These are phyloP conservation scores for Caenorhabditis zanzibari DNA, from an alignment of 2,888 invertebrate species.

Conservation along the genomic window DNA sequence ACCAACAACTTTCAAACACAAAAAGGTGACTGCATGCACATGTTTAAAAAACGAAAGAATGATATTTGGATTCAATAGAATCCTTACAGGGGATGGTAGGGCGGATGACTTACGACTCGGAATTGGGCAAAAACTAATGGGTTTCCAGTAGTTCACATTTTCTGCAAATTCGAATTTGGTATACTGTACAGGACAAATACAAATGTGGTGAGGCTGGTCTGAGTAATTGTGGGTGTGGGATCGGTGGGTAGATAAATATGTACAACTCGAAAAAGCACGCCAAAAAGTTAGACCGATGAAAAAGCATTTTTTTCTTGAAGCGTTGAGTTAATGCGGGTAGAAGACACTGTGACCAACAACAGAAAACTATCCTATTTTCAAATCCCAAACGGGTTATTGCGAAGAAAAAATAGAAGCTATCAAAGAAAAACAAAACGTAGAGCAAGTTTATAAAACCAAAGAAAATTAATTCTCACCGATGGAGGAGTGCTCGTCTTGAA, in stretches of 20 bases:
- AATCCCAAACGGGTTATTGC: neutral
- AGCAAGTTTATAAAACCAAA: neutral
- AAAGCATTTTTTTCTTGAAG: neutral
- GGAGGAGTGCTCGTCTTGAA: constrained; percentile 22
- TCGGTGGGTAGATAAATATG: constrained; percentile 13
- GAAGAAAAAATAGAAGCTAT: constrained; percentile 16
- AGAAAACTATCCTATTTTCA: neutral
- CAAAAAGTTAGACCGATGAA: constrained; percentile 22
- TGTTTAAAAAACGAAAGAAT: constrained; percentile 27
- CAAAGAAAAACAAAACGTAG: constrained; percentile 12
- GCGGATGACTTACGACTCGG: constrained; percentile 51
- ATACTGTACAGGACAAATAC: constrained; percentile 38
- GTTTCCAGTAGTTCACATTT: constrained; percentile 46
- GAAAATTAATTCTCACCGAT: constrained; percentile 42
- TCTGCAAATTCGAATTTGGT: constrained; percentile 53
- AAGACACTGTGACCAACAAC: constrained; percentile 5
- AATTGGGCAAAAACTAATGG: constrained; percentile 52
- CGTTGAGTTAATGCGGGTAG: constrained; percentile 30
- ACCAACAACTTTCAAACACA: constrained; percentile 46
- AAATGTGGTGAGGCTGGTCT: constrained; percentile 19
- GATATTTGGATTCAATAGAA: constrained; percentile 18
- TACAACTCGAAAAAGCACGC: constrained; percentile 3
- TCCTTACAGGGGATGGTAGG: constrained; percentile 25
- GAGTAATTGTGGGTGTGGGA: constrained; percentile 18
- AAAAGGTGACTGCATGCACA: constrained; percentile 50